These are phyloP conservation scores for Enteromius paludinosus DNA, from an alignment of 2,797 vertebrate genomes.

Conservation along the genomic window DNA sequence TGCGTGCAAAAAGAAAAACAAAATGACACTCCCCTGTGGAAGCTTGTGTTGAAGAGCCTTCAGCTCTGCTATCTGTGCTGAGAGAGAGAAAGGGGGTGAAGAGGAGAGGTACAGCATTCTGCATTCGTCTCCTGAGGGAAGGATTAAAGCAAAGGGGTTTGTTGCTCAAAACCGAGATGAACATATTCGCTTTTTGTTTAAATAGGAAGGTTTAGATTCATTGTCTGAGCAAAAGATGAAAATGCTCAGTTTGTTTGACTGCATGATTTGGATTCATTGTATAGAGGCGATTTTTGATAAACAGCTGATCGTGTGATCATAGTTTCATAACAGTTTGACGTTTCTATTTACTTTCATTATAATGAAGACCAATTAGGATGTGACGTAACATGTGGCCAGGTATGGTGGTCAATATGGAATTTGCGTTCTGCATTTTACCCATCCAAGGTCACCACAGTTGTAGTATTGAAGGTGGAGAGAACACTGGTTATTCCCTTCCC, in stretches of 20 bases:
- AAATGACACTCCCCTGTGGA: constrained; percentile 22
- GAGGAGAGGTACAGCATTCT: constrained; percentile 28
- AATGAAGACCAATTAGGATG: background rate
- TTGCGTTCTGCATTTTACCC: too few species aligned
- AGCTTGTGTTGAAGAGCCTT: constrained; percentile 29
- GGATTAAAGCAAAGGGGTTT: constrained; percentile 42
- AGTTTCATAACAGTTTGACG: background rate
- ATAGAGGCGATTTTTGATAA: background rate
- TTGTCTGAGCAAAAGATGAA: constrained; percentile 1
- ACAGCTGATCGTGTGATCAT: background rate
- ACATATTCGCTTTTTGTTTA: constrained; percentile 37
- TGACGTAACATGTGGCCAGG: too few species aligned
- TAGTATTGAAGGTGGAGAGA: too few species aligned
- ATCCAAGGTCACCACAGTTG: too few species aligned
- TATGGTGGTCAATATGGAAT: too few species aligned
- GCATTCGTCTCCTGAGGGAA: constrained; percentile 30
- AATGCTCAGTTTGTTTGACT: constrained; percentile 20
- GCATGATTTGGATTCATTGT: background rate
- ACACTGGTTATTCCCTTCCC: too few species aligned
- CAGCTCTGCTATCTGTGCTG: constrained; percentile 37
- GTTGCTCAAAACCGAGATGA: constrained; percentile 44
- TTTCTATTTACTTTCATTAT: background rate
- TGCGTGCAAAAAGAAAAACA: background rate
- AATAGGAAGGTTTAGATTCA: constrained; percentile 27
- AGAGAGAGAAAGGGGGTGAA: constrained; percentile 1